Percentiles rank a stretch among this genome's conserved stretches.
phyloP scores from a whole-genome alignment of 2,888 invertebrate species.

The Macrosiphum euphorbiae region DNA sequence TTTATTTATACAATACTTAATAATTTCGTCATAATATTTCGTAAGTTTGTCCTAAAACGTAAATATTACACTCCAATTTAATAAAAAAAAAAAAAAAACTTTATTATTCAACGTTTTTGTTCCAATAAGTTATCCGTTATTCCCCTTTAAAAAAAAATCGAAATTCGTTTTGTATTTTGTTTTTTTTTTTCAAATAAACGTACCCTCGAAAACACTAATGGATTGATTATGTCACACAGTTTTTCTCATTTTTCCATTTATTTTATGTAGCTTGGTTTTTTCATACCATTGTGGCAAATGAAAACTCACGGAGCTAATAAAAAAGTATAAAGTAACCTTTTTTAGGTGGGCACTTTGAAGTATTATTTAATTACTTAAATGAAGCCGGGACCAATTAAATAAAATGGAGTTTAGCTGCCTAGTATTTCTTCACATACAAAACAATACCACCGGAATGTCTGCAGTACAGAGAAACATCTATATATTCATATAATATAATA shows the following conservation, averaged over 20 bases:
- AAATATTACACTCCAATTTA: background rate
- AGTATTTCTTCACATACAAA: background rate
- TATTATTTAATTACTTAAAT: constrained; percentile 27
- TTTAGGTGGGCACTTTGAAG: background rate
- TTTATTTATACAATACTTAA: background rate
- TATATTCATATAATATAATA: background rate
- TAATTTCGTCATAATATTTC: background rate
- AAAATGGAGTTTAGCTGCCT: background rate
- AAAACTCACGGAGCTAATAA: background rate
- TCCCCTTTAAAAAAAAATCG: background rate
- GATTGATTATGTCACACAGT: constrained; percentile 20
- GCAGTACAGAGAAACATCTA: background rate
- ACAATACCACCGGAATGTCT: background rate
- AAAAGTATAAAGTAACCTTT: background rate
- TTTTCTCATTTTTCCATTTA: background rate
- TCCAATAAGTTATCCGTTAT: background rate
- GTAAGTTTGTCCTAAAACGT: background rate
- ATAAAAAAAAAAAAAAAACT: background rate
- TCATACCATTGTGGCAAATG: background rate
- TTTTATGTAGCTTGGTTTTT: background rate
- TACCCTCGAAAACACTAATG: background rate
- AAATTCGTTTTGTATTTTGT: background rate
- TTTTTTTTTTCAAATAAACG: constrained; percentile 1
- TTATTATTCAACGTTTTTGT: constrained; percentile 9
- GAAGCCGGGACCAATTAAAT: background rate